phyloP scores from a whole-genome alignment of 1,140 invertebrate species.

The Hylyphantes graminicola region DNA sequence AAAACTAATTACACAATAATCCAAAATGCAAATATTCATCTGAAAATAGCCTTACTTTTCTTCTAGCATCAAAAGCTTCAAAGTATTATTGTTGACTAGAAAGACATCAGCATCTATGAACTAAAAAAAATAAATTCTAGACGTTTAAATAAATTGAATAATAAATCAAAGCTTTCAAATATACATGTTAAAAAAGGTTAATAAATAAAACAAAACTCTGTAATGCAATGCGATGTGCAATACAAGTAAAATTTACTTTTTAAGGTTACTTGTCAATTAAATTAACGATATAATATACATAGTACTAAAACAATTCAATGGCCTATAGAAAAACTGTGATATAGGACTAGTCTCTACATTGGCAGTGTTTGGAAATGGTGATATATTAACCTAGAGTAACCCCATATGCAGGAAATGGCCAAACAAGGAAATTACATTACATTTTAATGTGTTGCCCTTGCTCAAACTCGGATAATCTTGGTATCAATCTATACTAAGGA shows the following conservation, averaged over 20 bases:
- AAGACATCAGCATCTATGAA: constrained; percentile 91
- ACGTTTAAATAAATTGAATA: constrained; percentile 61
- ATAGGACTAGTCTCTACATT: background rate
- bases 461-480: too few relatives aligned
- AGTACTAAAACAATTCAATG: background rate
- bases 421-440: too few relatives aligned
- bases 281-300: background rate
- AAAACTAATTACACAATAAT: background rate
- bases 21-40: constrained; percentile 50
- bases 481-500: too few relatives aligned
- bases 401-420: too few relatives aligned
- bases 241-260: too few relatives aligned
- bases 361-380: too few relatives aligned
- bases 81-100: constrained; percentile 78
- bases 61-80: constrained; percentile 76
- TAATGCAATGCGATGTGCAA: too few relatives aligned
- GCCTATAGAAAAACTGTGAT: background rate
- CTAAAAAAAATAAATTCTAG: constrained; percentile 68
- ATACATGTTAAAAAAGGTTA: background rate
- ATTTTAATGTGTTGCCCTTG: too few relatives aligned
- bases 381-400: background rate
- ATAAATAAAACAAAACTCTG: background rate
- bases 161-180: background rate
- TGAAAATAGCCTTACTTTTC: constrained; percentile 69
- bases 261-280: too few relatives aligned